Evolutionary conservation across 1,140 invertebrate genomes (phyloP).

Genomic region (Ceratosolen solmsi): DNA sequence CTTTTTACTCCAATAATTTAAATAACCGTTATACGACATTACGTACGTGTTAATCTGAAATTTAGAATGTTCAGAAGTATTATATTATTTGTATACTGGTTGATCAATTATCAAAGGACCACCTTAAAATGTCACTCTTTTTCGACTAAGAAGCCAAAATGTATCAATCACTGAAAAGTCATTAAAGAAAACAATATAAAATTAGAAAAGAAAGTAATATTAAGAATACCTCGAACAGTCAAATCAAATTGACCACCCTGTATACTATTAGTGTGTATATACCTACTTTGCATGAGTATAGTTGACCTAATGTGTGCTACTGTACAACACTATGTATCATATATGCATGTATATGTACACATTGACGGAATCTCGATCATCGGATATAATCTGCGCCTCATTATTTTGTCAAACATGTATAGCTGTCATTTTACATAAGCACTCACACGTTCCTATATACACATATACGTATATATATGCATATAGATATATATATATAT

Average conservation of each 20-base stretch:
- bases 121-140: neutral
- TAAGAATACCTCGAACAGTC: conserved; percentile 26
- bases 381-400: conserved; percentile 29
- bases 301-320: conserved; percentile 47
- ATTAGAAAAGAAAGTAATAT: conserved; percentile 26
- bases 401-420: conserved; percentile 47
- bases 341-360: conserved; percentile 41
- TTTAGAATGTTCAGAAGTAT: neutral
- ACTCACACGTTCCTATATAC: conserved; percentile 43
- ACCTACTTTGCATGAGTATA: conserved; percentile 49
- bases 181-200: conserved; percentile 34
- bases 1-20: conserved; percentile 24
- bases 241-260: conserved; percentile 21
- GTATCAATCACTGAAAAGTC: conserved; percentile 13
- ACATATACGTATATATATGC: conserved; percentile 6
- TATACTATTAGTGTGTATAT: conserved; percentile 37
- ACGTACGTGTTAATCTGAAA: conserved; percentile 3
- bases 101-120: conserved; percentile 20
- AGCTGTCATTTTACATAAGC: conserved; percentile 48
- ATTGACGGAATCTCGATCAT: conserved; percentile 41
- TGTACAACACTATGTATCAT: conserved; percentile 40
- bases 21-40: conserved; percentile 9
- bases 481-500: conserved; percentile 2
- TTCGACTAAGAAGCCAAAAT: conserved; percentile 1
- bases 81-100: conserved; percentile 4